phyloP scores from a whole-genome alignment of 2,888 invertebrate genomes.

The Leucophenga montana region DNA sequence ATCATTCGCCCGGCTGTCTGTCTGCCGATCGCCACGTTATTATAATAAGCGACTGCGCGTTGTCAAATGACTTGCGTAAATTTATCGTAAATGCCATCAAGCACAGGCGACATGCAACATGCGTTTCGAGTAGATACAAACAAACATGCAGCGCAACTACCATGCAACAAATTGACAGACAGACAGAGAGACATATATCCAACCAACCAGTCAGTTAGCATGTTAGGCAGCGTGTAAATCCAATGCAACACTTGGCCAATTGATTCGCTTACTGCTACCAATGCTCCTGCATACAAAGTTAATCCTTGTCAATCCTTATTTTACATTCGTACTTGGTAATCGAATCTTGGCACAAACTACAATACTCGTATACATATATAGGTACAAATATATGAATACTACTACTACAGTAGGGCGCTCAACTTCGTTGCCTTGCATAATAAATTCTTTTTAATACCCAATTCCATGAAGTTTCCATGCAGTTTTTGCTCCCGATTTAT shows the following conservation, averaged over 20 bases:
- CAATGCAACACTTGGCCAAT: constrained; percentile 36
- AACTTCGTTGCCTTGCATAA: constrained; percentile 18
- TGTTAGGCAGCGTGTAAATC: not conserved
- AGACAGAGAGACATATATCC: constrained; percentile 16
- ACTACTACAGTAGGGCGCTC: constrained; percentile 26
- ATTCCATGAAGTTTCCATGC: not conserved
- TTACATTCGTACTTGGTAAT: not conserved
- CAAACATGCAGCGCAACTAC: not conserved
- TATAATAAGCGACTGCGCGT: constrained; percentile 58
- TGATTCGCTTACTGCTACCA: constrained; percentile 36
- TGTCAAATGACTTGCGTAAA: constrained; percentile 70
- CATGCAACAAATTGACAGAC: constrained; percentile 4
- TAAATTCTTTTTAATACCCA: constrained; percentile 27
- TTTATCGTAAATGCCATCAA: constrained; percentile 71
- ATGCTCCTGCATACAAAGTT: constrained; percentile 48
- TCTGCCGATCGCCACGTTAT: constrained; percentile 37
- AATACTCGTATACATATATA: constrained; percentile 51
- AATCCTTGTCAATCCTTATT: constrained; percentile 50
- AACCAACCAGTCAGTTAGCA: constrained; percentile 18
- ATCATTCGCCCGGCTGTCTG: not conserved
- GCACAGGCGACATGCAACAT: constrained; percentile 47
- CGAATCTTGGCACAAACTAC: not conserved
- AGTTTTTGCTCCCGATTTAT: constrained; percentile 36
- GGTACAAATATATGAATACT: constrained; percentile 27
- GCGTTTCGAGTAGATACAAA: constrained; percentile 37